Base-by-base conservation (phyloP, 2,797 vertebrate species). In the Cuculus canorus region DNA sequence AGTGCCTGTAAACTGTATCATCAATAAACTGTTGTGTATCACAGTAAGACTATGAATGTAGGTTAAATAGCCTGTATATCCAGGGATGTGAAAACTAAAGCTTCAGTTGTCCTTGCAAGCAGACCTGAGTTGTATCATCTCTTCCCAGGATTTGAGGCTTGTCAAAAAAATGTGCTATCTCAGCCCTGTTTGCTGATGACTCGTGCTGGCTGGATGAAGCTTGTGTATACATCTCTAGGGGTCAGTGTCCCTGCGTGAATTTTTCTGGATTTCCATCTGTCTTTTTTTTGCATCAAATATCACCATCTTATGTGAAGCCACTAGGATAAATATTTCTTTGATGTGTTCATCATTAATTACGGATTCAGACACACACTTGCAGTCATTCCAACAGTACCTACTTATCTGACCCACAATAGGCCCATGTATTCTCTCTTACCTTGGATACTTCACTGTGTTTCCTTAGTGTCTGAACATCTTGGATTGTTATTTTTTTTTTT, bases 31-130 rank as follows among this genome's bases (percentile, higher is more conserved):
- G 27, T 66, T 75, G 11, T 16, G 24, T 86, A 47, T 76, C 33
- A 52, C 59, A 72, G 32, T 17, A 93, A 93, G 17, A 24, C 48
- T 72, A n/a, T 79, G 84, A 90, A 79, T 86, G 92, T 35, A 86
- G 33, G 17, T 79, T 90, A 68, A 72, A 61, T 56, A 53, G 17
- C 30, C 28, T 43, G 2, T 83, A 11, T 75, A 84, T 88, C 59
- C 75, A 92, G 39, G 21, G 6, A 0, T 17, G 90, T 87, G 47
- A 84, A 82, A 95, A 63, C 30, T 37, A 35, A 19, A 69, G 16
- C 18, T 88, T 69, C 60, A 48, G 11, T 66, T 77, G 68, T 79
- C 39, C 0, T 0, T 45, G 25, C 22, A 66, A 77, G 37, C 15
- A 85, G 60, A 57, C 28, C 15, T 41, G 60, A 66, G 17, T n/a